Evolutionary conservation across 2,888 invertebrate genomes (phyloP).

Genomic region (Drosophila aldrichi): DNA sequence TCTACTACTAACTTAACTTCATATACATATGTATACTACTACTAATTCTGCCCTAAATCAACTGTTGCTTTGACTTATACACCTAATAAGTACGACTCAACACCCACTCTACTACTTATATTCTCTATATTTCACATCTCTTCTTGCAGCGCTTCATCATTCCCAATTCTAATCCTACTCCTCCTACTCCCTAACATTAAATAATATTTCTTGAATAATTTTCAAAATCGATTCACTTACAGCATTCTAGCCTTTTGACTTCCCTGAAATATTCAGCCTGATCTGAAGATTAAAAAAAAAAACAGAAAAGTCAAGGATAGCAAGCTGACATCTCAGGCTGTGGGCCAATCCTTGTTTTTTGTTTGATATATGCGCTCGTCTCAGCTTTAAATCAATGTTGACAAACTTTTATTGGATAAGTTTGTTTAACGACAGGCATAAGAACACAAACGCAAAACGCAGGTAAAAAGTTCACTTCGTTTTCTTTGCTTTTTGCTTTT

Average conservation of each 20-base stretch:
- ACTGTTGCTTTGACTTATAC: not conserved
- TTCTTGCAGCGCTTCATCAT: no score
- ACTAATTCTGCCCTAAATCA: not conserved
- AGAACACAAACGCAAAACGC: constrained; percentile 45
- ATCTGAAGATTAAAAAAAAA: constrained; percentile 9
- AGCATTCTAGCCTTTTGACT: constrained; percentile 9
- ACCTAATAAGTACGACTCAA: not conserved
- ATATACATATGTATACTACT: not conserved
- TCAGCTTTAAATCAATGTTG: constrained; percentile 84
- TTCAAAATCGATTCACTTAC: not conserved
- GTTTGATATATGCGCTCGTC: constrained; percentile 69
- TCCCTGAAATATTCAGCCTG: not conserved
- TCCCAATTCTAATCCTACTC: not conserved
- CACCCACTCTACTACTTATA: not conserved
- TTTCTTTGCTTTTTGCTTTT: not conserved
- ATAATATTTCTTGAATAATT: not conserved
- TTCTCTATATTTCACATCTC: not conserved
- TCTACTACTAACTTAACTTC: not conserved
- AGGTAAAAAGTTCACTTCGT: constrained; percentile 66
- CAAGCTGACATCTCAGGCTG: constrained; percentile 44
- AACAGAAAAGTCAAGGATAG: not conserved
- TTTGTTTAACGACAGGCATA: constrained; percentile 83
- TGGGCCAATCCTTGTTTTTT: constrained; percentile 37
- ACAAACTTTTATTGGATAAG: constrained; percentile 85
- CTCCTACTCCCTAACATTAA: not conserved